phyloP scores from a whole-genome alignment of 2,113 vertebrate genomes.

The Heterocephalus glaber region DNA sequence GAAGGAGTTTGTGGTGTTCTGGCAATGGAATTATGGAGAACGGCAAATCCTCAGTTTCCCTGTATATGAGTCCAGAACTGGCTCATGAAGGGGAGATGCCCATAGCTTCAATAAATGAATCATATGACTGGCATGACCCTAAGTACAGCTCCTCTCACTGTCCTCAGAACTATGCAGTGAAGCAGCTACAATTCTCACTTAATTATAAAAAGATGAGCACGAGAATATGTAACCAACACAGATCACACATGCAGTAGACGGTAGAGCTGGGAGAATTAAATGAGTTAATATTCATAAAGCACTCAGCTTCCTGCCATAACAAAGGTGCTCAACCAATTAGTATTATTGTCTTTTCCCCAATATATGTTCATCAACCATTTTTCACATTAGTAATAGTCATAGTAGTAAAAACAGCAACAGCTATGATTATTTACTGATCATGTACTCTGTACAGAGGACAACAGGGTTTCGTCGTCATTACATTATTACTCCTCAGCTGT shows the following conservation, averaged over 20 bases:
- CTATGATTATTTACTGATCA: background rate
- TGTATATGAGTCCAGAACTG: background rate
- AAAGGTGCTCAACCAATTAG: background rate
- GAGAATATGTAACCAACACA: background rate
- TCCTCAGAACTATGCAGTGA: background rate
- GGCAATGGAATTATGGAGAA: background rate
- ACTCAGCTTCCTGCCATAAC: background rate
- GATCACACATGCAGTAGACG: background rate
- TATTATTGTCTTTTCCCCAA: background rate
- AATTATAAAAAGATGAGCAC: background rate
- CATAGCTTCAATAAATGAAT: background rate
- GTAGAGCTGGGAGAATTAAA: background rate
- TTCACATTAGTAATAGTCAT: background rate
- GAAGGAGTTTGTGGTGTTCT: background rate
- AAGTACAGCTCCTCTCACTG: background rate
- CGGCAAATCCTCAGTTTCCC: background rate
- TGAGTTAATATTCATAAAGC: background rate
- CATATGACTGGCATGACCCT: fast-evolving
- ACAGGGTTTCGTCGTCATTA: background rate
- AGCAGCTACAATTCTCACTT: too few relatives aligned
- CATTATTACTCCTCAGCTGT: background rate
- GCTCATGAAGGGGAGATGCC: fast-evolving
- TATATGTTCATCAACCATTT: background rate
- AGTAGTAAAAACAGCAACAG: background rate
- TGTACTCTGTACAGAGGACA: background rate